Evolutionary conservation across 2,888 invertebrate species (phyloP), one percentile per base, ranked within the genome.

Genomic region (Hypomecis punctinalis): DNA sequence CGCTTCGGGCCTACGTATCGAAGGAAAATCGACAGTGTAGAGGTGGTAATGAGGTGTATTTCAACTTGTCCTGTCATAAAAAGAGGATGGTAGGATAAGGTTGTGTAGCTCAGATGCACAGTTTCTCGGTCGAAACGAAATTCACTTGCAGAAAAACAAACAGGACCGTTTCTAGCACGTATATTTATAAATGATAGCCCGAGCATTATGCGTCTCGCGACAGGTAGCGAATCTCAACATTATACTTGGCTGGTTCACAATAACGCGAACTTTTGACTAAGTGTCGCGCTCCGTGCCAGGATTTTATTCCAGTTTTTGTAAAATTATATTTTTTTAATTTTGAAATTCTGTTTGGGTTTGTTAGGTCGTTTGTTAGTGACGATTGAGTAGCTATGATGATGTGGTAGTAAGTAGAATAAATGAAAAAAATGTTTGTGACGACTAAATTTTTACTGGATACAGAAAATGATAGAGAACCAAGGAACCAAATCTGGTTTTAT

Each of bases 141-240:
- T 1, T 23, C 23, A 23, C 23, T 1, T 23, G 23, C 23, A 23
- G 23, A 23, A 23, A 23, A 23, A 48, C 35, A 10, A 5, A 48
- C 35, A 0, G 10, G 2, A 9, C 5, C 1, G 8, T 33, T 33
- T 35, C 23, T 23, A 23, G 23, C 23, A 23, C 23, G 9, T 8
- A 1, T 39, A 39, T 37, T 37, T 8, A 39, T 8, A 39, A 39
- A 39, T 8, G 48, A 66, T 69, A 75, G 72, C 53, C 63, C 57
- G 33, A 52, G 70, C 61, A 67, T 67, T 69, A 60, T 60, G 67
- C 68, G 61, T 57, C 51, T 23, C 37, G 46, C 73, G 83, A 82
- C 83, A 79, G 77, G 71, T 72, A 72, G 69, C 69, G 80, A 83
- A 83, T 83, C 75, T 78, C 75, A 75, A 74, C 72, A 76, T 74